Evolutionary conservation across 2,113 vertebrate genomes (phyloP).

Genomic region (Chionis minor): DNA sequence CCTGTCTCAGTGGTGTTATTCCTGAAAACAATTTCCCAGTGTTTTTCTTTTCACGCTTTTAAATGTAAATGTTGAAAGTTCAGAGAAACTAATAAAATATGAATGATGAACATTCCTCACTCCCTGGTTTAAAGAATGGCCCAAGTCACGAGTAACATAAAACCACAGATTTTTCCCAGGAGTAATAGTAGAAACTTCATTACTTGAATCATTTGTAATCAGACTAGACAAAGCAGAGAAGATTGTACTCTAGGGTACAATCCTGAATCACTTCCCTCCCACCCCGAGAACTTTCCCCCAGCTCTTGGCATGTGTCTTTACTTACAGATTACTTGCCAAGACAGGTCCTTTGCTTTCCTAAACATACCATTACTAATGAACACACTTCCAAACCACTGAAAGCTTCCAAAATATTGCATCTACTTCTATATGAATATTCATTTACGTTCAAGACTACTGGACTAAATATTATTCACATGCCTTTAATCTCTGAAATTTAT

Average conservation of each 20-base stretch:
- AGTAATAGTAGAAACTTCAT: conserved; percentile 9
- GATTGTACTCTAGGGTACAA: neutral
- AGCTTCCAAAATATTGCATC: neutral
- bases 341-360: neutral
- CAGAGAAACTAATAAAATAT: neutral
- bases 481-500: neutral
- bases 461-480: neutral
- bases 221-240: conserved; percentile 2
- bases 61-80: conserved; percentile 4
- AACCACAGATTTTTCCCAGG: conserved; percentile 35
- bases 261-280: neutral
- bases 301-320: neutral
- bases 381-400: neutral
- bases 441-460: neutral
- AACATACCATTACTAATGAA: neutral
- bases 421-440: neutral
- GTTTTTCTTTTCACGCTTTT: neutral
- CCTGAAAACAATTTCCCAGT: neutral
- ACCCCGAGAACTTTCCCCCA: neutral
- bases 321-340: neutral
- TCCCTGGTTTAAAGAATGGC: neutral
- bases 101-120: conserved; percentile 8
- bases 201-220: conserved; percentile 10
- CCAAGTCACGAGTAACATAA: neutral
- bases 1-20: neutral